These are phyloP conservation scores for Pardosa pseudoannulata DNA, from an alignment of 2,888 invertebrate genomes.

Conservation along the genomic window DNA sequence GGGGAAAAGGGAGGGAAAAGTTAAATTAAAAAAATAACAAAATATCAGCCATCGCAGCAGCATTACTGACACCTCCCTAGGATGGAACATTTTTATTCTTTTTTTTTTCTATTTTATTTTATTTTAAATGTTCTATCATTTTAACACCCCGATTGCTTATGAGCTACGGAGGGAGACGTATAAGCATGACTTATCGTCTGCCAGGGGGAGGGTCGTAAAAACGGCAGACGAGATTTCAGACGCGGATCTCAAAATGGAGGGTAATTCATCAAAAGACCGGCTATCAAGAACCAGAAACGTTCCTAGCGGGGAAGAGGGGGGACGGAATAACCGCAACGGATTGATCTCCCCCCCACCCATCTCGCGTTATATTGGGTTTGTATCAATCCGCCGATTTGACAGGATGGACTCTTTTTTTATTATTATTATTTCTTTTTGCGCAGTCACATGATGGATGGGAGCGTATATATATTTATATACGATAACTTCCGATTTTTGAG, in stretches of 20 bases:
- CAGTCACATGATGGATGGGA: slow-evolving; percentile 51
- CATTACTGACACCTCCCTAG: slow-evolving; percentile 2
- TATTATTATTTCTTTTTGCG: slow-evolving; percentile 20
- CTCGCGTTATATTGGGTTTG: slow-evolving; percentile 62
- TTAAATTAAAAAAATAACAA: slow-evolving; percentile 45
- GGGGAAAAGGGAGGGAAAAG: slow-evolving; percentile 30
- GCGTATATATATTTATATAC: slow-evolving; percentile 59
- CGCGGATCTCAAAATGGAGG: slow-evolving; percentile 61
- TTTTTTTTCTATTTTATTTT: slow-evolving; percentile 43
- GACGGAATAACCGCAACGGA: slow-evolving; percentile 55
- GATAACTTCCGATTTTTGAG: slow-evolving; percentile 64
- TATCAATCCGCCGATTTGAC: slow-evolving; percentile 61
- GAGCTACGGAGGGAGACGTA: slow-evolving; percentile 18
- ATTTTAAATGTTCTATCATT: slow-evolving; percentile 67
- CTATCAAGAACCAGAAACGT: slow-evolving; percentile 57
- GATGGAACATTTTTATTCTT: slow-evolving; percentile 22
- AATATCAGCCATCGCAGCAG: slow-evolving; percentile 28
- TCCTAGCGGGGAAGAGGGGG: slow-evolving; percentile 32
- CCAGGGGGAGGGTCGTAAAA: slow-evolving; percentile 39
- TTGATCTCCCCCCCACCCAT: slow-evolving; percentile 41
- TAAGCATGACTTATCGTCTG: slow-evolving; percentile 26
- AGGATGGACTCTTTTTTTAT: slow-evolving; percentile 50
- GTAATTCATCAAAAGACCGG: slow-evolving; percentile 65
- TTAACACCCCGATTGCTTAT: slow-evolving; percentile 54
- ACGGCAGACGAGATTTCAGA: slow-evolving; percentile 68